Evolutionary conservation across 2,113 vertebrate genomes (phyloP), one percentile per base, ranked within the genome.

Genomic region (Eupsittula cactorum): DNA sequence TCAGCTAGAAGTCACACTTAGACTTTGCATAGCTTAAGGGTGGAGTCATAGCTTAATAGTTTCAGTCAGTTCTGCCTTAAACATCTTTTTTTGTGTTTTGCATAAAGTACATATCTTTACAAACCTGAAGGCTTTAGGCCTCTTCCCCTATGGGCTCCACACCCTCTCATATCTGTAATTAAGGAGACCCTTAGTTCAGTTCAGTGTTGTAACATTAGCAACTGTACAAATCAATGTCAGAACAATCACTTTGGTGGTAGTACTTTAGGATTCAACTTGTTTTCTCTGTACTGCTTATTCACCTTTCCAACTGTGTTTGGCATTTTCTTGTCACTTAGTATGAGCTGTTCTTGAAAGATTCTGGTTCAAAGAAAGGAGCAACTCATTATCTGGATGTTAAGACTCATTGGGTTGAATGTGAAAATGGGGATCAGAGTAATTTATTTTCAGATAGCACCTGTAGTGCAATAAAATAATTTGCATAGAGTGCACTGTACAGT

Each of bases 1-100:
- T 97, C 90, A 94, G 95, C 96, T 96, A 93, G 95, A 96, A 97
- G 93, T 92, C 93, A 79, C 93, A 84, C 57, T 90, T 52, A 91
- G 70, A 69, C 80, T 97, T 94, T 84, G 88, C 96, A 96, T 96
- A 96, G 74, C 62, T 96, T 67, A 91, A 46, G 37, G 80, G 83
- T 91, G 88, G 90, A 95, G 92, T 96, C 93, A 94, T 76, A 91
- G 69, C 64, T 94, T 91, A 91, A 85, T 91, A 82, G 90, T 89
- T 96, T 93, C 88, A 95, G 57, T 69, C 57, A 90, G 57, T 91
- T 96, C 95, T 91, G 69, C 62, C 82, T 73, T 84, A 68, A 76
- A 86, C 10, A 1, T 87, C 1, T 37, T 81, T 81, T 47, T 77
- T 55, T 74, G 37, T 86, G 55, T 92, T 94, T 87, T 85, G 73